A percentile compares a stretch with the other conserved stretches of the same genome.
Conservation (phyloP, 2,888 invertebrate genomes). For the Uropetala carovei region DNA sequence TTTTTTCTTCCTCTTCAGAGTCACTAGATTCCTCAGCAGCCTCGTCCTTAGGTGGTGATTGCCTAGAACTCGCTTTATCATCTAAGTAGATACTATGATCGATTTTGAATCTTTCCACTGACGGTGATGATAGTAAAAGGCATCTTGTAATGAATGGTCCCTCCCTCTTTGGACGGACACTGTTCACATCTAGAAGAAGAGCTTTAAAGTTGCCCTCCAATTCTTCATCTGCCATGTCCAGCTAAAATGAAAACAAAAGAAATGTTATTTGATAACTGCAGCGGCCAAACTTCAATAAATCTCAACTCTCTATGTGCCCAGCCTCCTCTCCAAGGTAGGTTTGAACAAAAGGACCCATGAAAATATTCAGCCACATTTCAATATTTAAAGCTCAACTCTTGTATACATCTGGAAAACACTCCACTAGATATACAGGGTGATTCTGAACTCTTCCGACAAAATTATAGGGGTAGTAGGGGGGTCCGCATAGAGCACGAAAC, state of each 20-base stretch:
- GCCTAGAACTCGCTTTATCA: background rate
- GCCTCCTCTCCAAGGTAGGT: too few species aligned
- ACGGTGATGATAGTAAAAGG: slow-evolving; percentile 76
- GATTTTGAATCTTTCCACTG: slow-evolving; percentile 82
- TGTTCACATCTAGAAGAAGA: slow-evolving; percentile 82
- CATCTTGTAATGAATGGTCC: slow-evolving; percentile 85
- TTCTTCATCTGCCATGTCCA: slow-evolving; percentile 84
- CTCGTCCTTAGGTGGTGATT: background rate
- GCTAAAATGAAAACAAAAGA: slow-evolving; percentile 75
- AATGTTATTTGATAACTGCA: background rate
- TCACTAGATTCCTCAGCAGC: background rate
- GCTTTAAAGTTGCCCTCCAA: slow-evolving; percentile 85
- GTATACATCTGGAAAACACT: too few species aligned
- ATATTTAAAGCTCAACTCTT: too few species aligned
- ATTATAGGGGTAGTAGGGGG: too few species aligned
- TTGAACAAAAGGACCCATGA: too few species aligned
- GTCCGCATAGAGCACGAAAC: too few species aligned
- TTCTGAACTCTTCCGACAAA: too few species aligned
- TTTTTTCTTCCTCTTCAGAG: background rate
- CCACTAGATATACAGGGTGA: too few species aligned
- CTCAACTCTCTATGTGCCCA: too few species aligned
- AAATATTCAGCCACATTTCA: too few species aligned
- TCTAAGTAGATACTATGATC: slow-evolving; percentile 75
- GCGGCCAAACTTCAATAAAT: too few species aligned
- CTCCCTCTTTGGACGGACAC: slow-evolving; percentile 81